Base-by-base conservation (phyloP, 2,888 invertebrate species). In the Agapetus fuscipes region DNA sequence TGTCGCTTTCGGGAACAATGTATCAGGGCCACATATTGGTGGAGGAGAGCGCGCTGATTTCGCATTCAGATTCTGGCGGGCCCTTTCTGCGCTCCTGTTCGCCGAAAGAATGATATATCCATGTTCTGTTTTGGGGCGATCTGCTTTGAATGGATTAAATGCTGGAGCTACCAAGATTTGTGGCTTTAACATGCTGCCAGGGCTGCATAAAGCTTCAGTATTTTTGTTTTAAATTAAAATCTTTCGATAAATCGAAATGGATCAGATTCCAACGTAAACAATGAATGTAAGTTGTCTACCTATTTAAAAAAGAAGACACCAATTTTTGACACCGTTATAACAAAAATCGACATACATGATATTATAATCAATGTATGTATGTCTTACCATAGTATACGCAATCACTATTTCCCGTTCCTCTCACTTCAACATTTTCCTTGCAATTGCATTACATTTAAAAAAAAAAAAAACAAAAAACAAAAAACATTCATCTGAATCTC, bases 1-100 rank as follows among this genome's bases (percentile, higher is more conserved):
- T 45, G 45, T 45, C 39, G 41, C 41, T 41, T 41, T 41, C 39
- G 36, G 35, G 41, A 39, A 45, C 45, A 45, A 45, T 45, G 43
- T 43, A 38, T 31, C 14, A 25, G 35, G 39, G 15, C 35, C 34
- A 34, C 34, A 35, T 20, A 15, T 6, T 9, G 20, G 5, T 6
- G 20, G 20, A 20, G 4, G 4, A 4, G 20, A 20, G 43, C 35
- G 40, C 29, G 30, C 45, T 42, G 45, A 42, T 42, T 42, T 42
- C 41, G 37, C 34, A 42, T 37, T 37, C 37, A 42, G 38, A 37
- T 42, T 42, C 34, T 27, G 37, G 35, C 43, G 34, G 35, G 31
- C 32, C 17, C 25, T 39, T 30, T 28, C n/a, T n/a, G n/a, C 38
- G 36, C 39, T 43, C 39, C 43, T 43, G 39, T 33, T 43, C 32